Percentiles rank a stretch among this genome's conserved stretches.
Conservation (phyloP, 2,113 vertebrate genomes). For the Pelmatolapia mariae region DNA sequence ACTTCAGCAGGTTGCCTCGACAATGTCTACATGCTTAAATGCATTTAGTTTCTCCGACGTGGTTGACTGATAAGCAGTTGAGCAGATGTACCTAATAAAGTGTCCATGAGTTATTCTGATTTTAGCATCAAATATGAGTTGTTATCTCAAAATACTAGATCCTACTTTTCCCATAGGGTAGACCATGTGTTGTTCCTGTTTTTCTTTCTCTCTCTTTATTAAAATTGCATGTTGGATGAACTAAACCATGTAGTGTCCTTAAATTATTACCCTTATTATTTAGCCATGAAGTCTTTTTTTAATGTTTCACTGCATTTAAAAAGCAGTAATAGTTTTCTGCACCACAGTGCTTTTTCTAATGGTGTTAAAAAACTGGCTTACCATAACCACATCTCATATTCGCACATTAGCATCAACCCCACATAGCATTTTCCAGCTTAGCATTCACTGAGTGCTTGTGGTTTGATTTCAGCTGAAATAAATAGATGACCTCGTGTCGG, state of each 20-base stretch:
- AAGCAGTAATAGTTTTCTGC: neutral
- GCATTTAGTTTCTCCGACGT: neutral
- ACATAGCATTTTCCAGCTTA: neutral
- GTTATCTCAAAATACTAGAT: neutral
- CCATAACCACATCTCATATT: neutral
- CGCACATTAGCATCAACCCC: neutral
- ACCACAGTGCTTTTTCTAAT: neutral
- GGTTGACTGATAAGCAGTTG: neutral
- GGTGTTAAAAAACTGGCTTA: neutral
- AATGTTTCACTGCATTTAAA: neutral
- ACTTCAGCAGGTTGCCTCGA: neutral
- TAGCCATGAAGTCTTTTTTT: neutral
- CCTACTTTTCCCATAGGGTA: neutral
- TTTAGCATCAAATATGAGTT: neutral
- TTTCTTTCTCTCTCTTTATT: neutral
- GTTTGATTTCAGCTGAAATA: neutral
- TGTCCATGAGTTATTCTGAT: neutral
- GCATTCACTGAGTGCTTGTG: neutral
- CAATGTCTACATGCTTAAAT: neutral
- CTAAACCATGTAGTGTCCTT: neutral
- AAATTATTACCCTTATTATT: neutral
- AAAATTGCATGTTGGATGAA: neutral
- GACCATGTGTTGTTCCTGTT: too few species aligned
- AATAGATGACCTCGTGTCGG: conserved; percentile 5
- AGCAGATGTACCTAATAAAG: neutral